Evolutionary conservation across 1,140 invertebrate genomes (phyloP).

Genomic region (Hydropsyche tenuis): DNA sequence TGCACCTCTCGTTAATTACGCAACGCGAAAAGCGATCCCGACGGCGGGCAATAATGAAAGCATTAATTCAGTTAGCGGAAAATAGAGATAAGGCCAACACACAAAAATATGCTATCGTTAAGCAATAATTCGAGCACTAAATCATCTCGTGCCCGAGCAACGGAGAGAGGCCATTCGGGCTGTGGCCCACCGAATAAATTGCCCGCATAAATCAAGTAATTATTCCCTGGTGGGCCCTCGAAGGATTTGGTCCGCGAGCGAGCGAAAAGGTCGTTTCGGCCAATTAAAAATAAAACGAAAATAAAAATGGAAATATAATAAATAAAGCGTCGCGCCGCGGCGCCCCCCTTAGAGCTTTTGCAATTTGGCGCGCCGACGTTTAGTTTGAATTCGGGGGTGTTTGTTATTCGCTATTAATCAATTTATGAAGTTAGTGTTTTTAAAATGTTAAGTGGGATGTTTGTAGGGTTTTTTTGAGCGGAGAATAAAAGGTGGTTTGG

Average conservation of each 20-base stretch:
- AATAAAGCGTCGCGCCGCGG: neutral
- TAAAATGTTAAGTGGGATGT: no score
- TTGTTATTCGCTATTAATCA: no score
- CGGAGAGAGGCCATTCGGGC: slow-evolving; percentile 17
- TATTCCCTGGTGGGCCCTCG: slow-evolving; percentile 41
- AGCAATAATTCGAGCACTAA: slow-evolving; percentile 41
- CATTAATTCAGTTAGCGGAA: slow-evolving; percentile 11
- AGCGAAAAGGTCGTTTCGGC: slow-evolving; percentile 23
- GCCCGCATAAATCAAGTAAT: slow-evolving; percentile 48
- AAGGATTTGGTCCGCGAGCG: slow-evolving; percentile 23
- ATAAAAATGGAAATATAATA: neutral
- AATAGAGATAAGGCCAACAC: slow-evolving; percentile 15
- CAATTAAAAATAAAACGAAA: slow-evolving; percentile 20
- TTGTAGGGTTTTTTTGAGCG: no score
- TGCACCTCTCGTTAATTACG: slow-evolving; percentile 5
- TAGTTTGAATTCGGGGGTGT: no score
- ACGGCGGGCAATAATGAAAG: slow-evolving; percentile 16
- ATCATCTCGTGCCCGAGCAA: slow-evolving; percentile 24
- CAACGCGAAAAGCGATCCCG: neutral
- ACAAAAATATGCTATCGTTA: slow-evolving; percentile 32
- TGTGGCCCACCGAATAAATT: slow-evolving; percentile 42
- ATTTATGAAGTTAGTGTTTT: no score
- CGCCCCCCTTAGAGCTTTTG: neutral
- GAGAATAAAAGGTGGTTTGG: no score
- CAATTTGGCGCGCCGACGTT: neutral